phyloP scores from a whole-genome alignment of 2,888 invertebrate genomes.

The Tenthredo distinguenda region DNA sequence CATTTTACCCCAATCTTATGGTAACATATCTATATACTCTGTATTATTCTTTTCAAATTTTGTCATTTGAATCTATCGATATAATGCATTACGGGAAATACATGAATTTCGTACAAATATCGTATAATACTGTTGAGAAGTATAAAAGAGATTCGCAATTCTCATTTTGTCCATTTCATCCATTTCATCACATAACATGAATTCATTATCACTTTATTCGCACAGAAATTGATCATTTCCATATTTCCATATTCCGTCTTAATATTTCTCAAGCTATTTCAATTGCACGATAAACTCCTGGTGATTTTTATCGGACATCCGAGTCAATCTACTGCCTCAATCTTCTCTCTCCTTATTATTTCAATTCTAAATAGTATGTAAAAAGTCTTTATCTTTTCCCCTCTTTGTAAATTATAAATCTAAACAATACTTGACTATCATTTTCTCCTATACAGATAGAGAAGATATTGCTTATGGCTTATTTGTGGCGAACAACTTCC shows the following conservation, averaged over 20 bases:
- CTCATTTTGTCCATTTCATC: background rate
- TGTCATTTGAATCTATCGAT: background rate
- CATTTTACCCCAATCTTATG: too few relatives aligned
- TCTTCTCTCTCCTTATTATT: background rate
- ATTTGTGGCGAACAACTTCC: background rate
- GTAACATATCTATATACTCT: too few relatives aligned
- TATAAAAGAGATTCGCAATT: background rate
- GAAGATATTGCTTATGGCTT: slow-evolving; percentile 10
- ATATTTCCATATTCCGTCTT: background rate
- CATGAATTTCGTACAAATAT: background rate
- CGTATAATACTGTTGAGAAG: background rate
- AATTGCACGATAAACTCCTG: slow-evolving; percentile 1
- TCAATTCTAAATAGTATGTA: background rate
- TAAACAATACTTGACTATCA: background rate
- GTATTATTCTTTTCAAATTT: background rate
- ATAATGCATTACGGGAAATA: background rate
- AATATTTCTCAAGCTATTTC: background rate
- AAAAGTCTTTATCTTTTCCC: background rate
- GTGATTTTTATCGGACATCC: background rate
- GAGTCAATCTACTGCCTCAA: background rate
- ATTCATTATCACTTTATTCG: background rate
- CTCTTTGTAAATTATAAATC: background rate
- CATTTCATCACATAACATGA: background rate
- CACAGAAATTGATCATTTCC: background rate
- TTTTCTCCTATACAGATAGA: slow-evolving; percentile 2